phyloP scores from a whole-genome alignment of 2,888 invertebrate species.

The Perdita meconis region DNA sequence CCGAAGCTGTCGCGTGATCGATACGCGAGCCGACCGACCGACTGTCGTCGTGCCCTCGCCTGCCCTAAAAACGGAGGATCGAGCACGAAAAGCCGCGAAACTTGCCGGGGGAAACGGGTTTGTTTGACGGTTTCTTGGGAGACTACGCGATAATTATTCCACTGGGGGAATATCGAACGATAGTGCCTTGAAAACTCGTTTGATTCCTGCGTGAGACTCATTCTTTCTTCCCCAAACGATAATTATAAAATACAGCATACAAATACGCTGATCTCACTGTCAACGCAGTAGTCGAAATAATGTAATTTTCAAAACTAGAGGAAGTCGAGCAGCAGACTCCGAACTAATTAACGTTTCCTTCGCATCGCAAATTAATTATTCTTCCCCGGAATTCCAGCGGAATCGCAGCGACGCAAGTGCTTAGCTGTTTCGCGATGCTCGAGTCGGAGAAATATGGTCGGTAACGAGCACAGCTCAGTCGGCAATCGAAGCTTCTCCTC shows the following conservation, averaged over 20 bases:
- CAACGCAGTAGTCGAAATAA: no score
- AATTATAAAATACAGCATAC: no score
- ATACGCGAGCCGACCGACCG: slow-evolving; percentile 49
- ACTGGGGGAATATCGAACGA: neutral
- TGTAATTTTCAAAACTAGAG: no score
- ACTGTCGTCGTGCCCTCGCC: slow-evolving; percentile 31
- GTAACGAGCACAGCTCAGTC: neutral
- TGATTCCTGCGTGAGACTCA: neutral
- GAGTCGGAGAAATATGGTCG: no score
- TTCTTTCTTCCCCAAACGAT: no score
- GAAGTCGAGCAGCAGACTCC: no score
- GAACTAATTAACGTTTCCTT: no score
- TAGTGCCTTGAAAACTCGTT: neutral
- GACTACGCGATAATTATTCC: slow-evolving; percentile 17
- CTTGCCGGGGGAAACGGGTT: slow-evolving; percentile 13
- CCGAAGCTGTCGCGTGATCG: slow-evolving; percentile 65
- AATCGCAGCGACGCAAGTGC: no score
- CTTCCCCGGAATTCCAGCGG: no score
- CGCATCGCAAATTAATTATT: no score
- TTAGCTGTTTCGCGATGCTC: no score
- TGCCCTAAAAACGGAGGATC: slow-evolving; percentile 46
- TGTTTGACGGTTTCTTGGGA: slow-evolving; percentile 41
- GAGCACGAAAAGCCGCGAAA: slow-evolving; percentile 8
- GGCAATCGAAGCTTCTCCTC: neutral
- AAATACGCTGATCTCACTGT: no score